Evolutionary conservation across 2,888 invertebrate species (phyloP).

Genomic region (Enchytraeus crypticus): DNA sequence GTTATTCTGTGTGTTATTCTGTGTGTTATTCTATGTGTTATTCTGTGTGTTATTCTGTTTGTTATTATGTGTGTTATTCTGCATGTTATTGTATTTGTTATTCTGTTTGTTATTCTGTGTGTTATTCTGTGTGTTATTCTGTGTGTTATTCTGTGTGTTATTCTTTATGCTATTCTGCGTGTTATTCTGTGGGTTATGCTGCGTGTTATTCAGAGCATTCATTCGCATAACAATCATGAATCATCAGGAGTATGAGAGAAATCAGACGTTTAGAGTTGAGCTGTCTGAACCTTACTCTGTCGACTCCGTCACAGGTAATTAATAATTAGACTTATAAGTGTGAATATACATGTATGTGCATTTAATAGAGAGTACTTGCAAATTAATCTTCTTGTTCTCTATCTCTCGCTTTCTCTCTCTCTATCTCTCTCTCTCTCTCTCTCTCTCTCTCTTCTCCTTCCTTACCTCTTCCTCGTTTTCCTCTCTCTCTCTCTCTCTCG

Average conservation of each 20-base stretch:
- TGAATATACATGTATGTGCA: background rate
- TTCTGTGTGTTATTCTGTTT: too few species aligned
- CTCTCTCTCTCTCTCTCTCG: too few species aligned
- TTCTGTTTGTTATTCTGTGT: too few species aligned
- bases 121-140: too few species aligned
- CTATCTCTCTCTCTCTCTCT: background rate
- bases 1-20: background rate
- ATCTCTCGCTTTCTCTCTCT: too few species aligned
- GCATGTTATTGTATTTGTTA: too few species aligned
- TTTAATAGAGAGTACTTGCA: too few species aligned
- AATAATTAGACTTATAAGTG: background rate
- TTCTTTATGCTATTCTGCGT: too few species aligned
- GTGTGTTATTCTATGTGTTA: background rate
- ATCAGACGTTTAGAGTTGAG: constrained; percentile 23
- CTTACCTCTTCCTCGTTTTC: background rate
- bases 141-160: too few species aligned
- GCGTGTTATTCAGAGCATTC: constrained; percentile 19
- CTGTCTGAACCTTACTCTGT: constrained; percentile 20
- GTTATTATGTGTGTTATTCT: too few species aligned
- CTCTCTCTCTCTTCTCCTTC: background rate
- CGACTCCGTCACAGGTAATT: constrained; percentile 7
- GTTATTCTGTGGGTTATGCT: too few species aligned
- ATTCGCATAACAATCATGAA: constrained; percentile 24
- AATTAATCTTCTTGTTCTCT: too few species aligned
- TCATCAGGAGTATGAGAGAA: constrained; percentile 29